A percentile compares a stretch with the other conserved stretches of the same genome.
Evolutionary conservation across 2,113 vertebrate genomes (phyloP).

Genomic region (Myotis davidii): DNA sequence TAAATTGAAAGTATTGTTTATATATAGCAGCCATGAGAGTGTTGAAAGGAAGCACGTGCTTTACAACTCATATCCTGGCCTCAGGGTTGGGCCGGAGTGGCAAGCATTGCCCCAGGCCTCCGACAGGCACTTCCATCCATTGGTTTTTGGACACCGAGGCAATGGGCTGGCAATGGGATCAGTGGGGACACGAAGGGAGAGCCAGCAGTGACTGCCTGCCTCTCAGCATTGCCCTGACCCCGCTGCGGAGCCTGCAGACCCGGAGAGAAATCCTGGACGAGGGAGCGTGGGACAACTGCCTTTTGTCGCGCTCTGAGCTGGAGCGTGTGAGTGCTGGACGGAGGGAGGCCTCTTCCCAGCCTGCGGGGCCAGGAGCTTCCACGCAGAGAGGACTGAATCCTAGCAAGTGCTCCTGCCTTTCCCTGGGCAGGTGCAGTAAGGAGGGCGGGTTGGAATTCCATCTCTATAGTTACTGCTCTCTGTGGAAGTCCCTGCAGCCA

Average conservation of each 20-base stretch:
- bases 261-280: not conserved
- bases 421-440: not conserved
- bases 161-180: not conserved
- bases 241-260: not conserved
- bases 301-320: not conserved
- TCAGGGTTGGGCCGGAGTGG: not conserved
- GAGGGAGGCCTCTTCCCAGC: not conserved
- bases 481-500: not conserved
- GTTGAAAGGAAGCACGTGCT: not conserved
- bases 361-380: not conserved
- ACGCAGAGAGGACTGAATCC: not conserved
- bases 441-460: not conserved
- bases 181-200: not conserved
- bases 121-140: not conserved
- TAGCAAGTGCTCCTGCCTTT: not conserved
- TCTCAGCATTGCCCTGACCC: not conserved
- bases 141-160: not conserved
- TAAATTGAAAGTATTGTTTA: not conserved
- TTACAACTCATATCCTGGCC: not conserved
- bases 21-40: not conserved
- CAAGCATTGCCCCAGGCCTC: not conserved
- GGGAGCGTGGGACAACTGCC: too few species aligned
- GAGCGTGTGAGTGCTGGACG: accelerated
- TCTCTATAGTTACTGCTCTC: not conserved
- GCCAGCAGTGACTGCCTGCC: not conserved